phyloP scores from a whole-genome alignment of 2,113 vertebrate genomes.

The Eretmodus cyanostictus region DNA sequence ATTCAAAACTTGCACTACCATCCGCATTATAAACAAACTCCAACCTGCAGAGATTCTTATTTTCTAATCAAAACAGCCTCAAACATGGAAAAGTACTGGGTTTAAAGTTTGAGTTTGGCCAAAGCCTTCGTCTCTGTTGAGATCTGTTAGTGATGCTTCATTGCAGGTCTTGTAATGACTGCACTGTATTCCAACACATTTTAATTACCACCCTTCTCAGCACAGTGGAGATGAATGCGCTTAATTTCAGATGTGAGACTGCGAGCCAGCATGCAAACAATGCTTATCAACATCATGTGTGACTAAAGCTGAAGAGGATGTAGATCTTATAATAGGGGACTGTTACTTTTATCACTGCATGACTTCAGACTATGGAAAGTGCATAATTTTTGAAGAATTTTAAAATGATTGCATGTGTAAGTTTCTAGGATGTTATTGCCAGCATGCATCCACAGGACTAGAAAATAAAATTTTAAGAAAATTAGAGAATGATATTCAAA shows the following conservation, averaged over 20 bases:
- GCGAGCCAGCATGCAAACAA: neutral
- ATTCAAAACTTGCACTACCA: slow-evolving; percentile 1
- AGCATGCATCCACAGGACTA: neutral
- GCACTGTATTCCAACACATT: slow-evolving; percentile 41
- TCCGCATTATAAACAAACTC: neutral
- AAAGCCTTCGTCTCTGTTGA: neutral
- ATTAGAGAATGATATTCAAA: neutral
- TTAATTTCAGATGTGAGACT: slow-evolving; percentile 33
- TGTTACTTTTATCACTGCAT: neutral
- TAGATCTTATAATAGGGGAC: neutral
- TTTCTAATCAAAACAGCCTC: slow-evolving; percentile 23
- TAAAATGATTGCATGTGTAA: neutral
- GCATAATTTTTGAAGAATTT: neutral
- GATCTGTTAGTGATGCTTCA: slow-evolving; percentile 7
- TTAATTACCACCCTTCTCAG: slow-evolving; percentile 53
- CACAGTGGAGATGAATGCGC: slow-evolving; percentile 42
- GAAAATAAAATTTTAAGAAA: neutral
- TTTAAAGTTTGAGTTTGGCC: neutral
- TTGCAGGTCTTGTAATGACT: slow-evolving; percentile 21
- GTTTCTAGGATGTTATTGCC: neutral
- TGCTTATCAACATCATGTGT: neutral
- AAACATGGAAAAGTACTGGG: neutral
- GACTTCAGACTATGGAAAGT: neutral
- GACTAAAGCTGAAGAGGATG: neutral
- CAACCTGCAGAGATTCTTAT: neutral